Evolutionary conservation across 1,140 invertebrate species (phyloP), one percentile per base, ranked within the genome.

Genomic region (Drosophila ambigua): DNA sequence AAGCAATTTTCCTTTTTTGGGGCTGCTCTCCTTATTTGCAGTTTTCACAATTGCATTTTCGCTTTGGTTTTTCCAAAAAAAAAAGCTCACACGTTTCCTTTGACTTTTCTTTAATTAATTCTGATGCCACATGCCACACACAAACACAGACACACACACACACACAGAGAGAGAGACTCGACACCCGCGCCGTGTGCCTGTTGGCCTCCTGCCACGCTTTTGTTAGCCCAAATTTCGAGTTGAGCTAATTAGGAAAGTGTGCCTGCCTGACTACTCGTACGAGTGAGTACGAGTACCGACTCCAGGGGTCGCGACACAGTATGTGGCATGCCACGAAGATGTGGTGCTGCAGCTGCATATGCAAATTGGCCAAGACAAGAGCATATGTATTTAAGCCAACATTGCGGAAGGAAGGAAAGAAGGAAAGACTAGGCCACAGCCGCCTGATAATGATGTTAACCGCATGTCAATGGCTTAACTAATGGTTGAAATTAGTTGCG

Each of bases 21-120:
- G 13, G 0, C 23, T 49, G 16, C 35, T 39, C 54, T 72, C 71
- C 77, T 55, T 74, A 63, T 79, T 73, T 72, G 74, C 24, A 51
- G 55, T 48, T 49, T 39, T 68, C 20, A 60, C 72, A 44, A 66
- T 73, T 74, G 69, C 52, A 64, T 64, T 62, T 80, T 48, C 46
- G 16, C 39, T 73, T 69, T 44, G 69, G 66, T 35, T 68, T 35
- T 35, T 11, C 31, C 23, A 24, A 3, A 24, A 0, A 24, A 24
- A 24, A 2, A 23, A 2, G 2, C 23, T 4, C 23, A 24, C 23
- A 24, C 26, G 65, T 64, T 77, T 75, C 73, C 62, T 73, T 85
- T 68, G 74, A 60, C 61, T 81, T 67, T 65, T 76, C 80, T 84
- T 91, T 91, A 91, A 91, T 91, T 91, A 91, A 91, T 91, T 91